These are phyloP conservation scores for Torymus aiolomorphi DNA, from an alignment of 2,888 invertebrate genomes.

Conservation along the genomic window DNA sequence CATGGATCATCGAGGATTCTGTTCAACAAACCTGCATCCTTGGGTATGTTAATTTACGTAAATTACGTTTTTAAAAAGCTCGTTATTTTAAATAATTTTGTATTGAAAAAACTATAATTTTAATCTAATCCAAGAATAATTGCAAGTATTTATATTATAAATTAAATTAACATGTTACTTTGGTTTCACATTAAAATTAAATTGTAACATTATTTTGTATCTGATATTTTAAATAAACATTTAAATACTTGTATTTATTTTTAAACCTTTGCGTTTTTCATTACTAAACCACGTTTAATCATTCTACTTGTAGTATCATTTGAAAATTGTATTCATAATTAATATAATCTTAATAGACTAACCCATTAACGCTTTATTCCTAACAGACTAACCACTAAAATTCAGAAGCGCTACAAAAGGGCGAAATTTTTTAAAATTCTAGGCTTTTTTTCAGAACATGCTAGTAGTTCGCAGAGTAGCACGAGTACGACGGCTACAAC, in stretches of 20 bases:
- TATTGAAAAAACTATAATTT: background rate
- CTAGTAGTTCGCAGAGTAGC: constrained; percentile 79
- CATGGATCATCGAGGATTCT: constrained; percentile 82
- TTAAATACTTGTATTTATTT: no score
- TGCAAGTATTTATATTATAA: no score
- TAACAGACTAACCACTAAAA: constrained; percentile 38
- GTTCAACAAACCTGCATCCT: constrained; percentile 87
- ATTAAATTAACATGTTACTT: no score
- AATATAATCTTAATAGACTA: background rate
- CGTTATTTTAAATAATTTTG: no score
- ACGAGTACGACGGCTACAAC: constrained; percentile 93
- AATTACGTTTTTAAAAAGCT: no score
- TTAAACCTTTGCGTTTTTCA: no score
- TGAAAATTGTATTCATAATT: no score
- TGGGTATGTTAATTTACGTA: constrained; percentile 77
- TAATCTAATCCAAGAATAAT: background rate
- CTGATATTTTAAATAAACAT: no score
- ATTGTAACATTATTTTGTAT: no score
- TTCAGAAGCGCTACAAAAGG: constrained; percentile 12
- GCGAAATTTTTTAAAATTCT: constrained; percentile 33
- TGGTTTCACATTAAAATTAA: no score
- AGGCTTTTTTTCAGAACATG: constrained; percentile 82
- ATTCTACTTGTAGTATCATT: no score
- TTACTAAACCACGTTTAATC: no score
- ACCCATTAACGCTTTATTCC: constrained; percentile 16